Evolutionary conservation across 2,797 vertebrate genomes (phyloP).

Genomic region (Melanotaenia boesemani): DNA sequence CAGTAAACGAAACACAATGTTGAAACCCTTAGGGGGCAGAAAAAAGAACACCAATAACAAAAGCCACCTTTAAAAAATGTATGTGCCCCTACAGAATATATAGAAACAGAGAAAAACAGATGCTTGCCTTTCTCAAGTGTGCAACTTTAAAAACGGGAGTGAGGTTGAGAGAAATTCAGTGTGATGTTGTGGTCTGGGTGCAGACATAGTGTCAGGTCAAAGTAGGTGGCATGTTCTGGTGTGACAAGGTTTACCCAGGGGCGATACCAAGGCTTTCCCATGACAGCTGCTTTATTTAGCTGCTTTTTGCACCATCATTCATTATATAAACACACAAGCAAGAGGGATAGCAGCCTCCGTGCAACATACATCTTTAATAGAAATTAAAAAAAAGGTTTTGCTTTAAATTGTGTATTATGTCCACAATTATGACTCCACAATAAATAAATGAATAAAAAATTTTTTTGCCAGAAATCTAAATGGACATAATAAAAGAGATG

Average conservation of each 20-base stretch:
- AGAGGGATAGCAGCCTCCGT: background rate
- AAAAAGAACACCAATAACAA: background rate
- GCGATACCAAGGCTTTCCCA: background rate
- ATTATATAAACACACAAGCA: background rate
- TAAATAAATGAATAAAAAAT: background rate
- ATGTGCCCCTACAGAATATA: background rate
- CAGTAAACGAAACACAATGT: background rate
- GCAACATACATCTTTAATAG: background rate
- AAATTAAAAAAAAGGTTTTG: too few species aligned
- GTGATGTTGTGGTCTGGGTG: slow-evolving; percentile 5
- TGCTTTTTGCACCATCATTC: slow-evolving; percentile 1
- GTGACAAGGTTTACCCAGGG: slow-evolving; percentile 3
- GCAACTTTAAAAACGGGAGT: background rate
- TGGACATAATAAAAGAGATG: background rate
- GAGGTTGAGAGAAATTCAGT: background rate
- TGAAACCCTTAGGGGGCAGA: slow-evolving; percentile 16
- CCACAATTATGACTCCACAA: background rate
- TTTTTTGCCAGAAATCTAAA: background rate
- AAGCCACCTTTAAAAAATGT: slow-evolving; percentile 15
- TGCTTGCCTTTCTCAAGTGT: background rate
- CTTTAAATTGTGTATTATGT: background rate
- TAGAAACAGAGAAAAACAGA: background rate
- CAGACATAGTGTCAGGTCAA: slow-evolving; percentile 11
- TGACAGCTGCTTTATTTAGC: slow-evolving; percentile 8
- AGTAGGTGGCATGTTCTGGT: slow-evolving; percentile 8